Base-by-base conservation (phyloP, 2,888 invertebrate species). In the Eremobia ochroleuca region DNA sequence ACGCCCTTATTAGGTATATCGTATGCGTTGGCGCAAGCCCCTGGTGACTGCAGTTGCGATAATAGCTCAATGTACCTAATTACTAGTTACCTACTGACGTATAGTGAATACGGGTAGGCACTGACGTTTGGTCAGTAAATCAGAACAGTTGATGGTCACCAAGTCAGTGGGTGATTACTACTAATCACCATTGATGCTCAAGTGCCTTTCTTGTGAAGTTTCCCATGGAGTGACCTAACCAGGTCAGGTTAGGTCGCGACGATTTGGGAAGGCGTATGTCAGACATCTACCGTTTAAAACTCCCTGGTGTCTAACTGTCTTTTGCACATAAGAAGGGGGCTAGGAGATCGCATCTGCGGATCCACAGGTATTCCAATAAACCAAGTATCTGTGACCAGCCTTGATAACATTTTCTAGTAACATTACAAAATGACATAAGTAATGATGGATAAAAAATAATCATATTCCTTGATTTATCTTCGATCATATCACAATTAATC, bases 401-500 rank as follows among this genome's bases (percentile, higher is more conserved):
- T 59, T 55, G 25, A 52, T 15, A 18, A 31, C 0, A 25, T 40
- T 9, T 52, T 31, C 31, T 13, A 34, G 6, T 37, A 28, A 59
- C 21, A 8, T n/a, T 49, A n/a, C 13, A 58, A 49, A 61, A 55
- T 49, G 1, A 15, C 15, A 1, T 49, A 9, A 5, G 2, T 8
- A n/a, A 18, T 43, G 46, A 55, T 62, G 46, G 11, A 46, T 43
- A 61, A 71, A 76, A 73, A 31, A 0, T n/a, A 43, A 71, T 77
- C 28, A 28, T 52, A 49, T 62, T 69, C 61, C 21, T 73, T 68
- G 62, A 43, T 71, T 73, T 76, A 79, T 82, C 74, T 59, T 59
- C 5, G 13, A 15, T 18, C 37, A 61, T 88, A 86, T 79, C 78
- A 40, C 73, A 80, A 89, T n/a, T n/a, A n/a, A 87, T 89, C 86